phyloP scores from a whole-genome alignment of 2,113 vertebrate species.

The Dicerorhinus sumatrensis region DNA sequence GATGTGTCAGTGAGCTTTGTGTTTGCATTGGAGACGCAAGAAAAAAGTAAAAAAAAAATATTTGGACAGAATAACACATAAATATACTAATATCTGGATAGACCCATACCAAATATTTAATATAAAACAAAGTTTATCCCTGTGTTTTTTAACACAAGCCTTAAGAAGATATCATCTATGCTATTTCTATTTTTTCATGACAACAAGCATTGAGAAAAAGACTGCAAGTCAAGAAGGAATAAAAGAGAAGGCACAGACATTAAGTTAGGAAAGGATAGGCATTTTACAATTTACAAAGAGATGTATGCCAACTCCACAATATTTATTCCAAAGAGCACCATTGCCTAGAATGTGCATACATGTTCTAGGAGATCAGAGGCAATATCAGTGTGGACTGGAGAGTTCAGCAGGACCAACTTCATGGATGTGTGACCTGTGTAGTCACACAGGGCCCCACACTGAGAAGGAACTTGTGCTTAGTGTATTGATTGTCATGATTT shows the following conservation, averaged over 20 bases:
- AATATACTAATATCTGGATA: not conserved
- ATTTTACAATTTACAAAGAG: not conserved
- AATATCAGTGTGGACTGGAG: fast-evolving
- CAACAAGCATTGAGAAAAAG: not conserved
- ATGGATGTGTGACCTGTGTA: fast-evolving
- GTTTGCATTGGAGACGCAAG: not conserved
- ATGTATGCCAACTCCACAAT: not conserved
- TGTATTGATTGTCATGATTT: not conserved
- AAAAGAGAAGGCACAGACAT: not conserved
- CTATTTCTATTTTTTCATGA: not conserved
- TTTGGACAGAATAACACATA: not conserved
- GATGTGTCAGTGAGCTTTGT: not conserved
- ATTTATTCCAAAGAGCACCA: not conserved
- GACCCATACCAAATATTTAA: not conserved
- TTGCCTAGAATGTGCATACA: too few species aligned
- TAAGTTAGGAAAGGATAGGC: not conserved
- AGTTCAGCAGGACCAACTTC: not conserved
- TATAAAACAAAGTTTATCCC: not conserved
- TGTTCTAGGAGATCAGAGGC: not conserved
- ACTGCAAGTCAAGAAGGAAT: not conserved
- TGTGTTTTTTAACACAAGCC: not conserved
- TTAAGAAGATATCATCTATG: constrained; percentile 6
- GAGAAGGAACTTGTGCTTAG: not conserved
- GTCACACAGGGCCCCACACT: not conserved
- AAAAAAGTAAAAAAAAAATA: not conserved